Percentiles rank a stretch among this genome's conserved stretches.
Evolutionary conservation across 2,888 invertebrate genomes (phyloP).

Genomic region (Caenorhabditis zanzibari): DNA sequence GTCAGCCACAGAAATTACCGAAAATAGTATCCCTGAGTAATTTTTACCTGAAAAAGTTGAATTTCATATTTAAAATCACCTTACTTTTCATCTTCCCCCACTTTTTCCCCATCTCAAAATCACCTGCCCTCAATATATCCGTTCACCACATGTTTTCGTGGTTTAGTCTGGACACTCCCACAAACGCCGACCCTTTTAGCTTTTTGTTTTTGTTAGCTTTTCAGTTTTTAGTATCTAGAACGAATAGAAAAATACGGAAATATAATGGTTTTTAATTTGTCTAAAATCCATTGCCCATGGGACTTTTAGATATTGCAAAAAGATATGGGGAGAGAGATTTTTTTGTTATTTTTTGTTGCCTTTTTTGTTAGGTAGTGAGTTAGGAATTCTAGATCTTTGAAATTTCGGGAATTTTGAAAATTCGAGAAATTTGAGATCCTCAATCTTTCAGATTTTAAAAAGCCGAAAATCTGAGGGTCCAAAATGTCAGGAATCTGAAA

Average conservation of each 20-base stretch:
- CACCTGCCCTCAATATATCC: not conserved
- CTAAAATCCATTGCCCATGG: not conserved
- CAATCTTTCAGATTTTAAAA: too few relatives aligned
- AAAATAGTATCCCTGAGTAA: not conserved
- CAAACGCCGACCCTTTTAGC: not conserved
- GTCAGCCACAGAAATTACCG: too few relatives aligned
- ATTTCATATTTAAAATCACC: not conserved
- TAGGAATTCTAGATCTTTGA: too few relatives aligned
- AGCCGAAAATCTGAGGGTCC: too few relatives aligned
- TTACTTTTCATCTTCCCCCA: too few relatives aligned
- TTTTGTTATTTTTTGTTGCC: not conserved
- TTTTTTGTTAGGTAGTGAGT: too few relatives aligned
- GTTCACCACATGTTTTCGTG: not conserved
- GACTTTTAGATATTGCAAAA: not conserved
- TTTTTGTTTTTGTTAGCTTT: not conserved
- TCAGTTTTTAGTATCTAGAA: not conserved
- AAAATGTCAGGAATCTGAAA: too few relatives aligned
- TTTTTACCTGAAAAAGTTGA: not conserved
- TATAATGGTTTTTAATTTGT: slow-evolving; percentile 8
- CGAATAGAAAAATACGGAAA: slow-evolving; percentile 3
- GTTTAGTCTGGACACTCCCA: not conserved
- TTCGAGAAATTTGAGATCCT: too few relatives aligned
- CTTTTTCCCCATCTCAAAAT: not conserved
- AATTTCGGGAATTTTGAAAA: too few relatives aligned
- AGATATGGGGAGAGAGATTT: not conserved